Conservation (phyloP, 1,140 invertebrate genomes). For the Zaprionus taronus region DNA sequence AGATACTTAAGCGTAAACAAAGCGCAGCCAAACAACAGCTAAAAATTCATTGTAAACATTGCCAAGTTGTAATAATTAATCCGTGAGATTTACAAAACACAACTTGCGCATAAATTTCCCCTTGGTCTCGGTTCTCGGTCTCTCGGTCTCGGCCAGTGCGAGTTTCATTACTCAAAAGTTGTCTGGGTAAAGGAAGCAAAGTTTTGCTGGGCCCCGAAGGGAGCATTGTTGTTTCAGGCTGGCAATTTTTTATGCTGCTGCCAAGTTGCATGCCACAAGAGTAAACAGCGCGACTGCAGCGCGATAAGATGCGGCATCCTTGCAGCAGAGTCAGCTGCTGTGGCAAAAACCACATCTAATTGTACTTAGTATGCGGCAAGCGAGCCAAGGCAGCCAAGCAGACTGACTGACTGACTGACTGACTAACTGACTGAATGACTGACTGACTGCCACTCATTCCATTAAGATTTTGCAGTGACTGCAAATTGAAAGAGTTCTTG, state of each 20-base stretch:
- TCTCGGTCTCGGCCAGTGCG: neutral
- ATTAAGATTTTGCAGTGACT: constrained; percentile 46
- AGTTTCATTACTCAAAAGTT: constrained; percentile 75
- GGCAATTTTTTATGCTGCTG: constrained; percentile 67
- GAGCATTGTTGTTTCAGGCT: constrained; percentile 67
- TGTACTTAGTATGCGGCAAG: constrained; percentile 71
- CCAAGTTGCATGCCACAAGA: constrained; percentile 62
- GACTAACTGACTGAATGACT: constrained; percentile 30
- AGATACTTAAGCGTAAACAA: constrained; percentile 51
- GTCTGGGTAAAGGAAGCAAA: constrained; percentile 7
- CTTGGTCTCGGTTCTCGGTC: neutral
- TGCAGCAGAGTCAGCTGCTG: neutral
- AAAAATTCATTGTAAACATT: constrained; percentile 75
- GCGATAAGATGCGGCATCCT: constrained; percentile 44
- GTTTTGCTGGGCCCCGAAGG: constrained; percentile 34
- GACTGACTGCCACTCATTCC: constrained; percentile 52
- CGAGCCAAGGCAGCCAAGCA: constrained; percentile 1
- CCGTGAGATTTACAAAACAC: constrained; percentile 74
- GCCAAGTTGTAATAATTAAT: constrained; percentile 82
- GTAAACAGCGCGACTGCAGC: constrained; percentile 57
- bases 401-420: constrained; percentile 32
- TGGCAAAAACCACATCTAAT: constrained; percentile 52
- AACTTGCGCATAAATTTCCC: constrained; percentile 58
- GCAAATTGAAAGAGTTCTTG: constrained; percentile 49
- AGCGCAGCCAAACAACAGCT: constrained; percentile 29